Percentiles rank a stretch among this genome's conserved stretches.
Conservation (phyloP, 2,113 vertebrate species). For the Erpornis zantholeuca region DNA sequence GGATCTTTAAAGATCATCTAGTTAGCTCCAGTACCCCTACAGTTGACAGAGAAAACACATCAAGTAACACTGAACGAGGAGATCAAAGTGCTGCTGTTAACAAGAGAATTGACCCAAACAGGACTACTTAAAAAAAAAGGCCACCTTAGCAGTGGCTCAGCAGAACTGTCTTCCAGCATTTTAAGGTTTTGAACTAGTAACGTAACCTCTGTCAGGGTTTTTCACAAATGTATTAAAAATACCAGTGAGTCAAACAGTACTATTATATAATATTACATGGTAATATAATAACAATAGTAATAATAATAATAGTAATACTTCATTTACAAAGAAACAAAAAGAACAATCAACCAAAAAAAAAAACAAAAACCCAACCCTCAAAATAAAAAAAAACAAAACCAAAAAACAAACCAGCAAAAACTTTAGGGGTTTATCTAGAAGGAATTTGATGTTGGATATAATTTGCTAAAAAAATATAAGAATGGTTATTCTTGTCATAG, state of each 20-base stretch:
- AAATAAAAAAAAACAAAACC: not conserved
- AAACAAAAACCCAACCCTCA: no score
- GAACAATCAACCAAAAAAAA: not conserved
- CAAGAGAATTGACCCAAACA: not conserved
- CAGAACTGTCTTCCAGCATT: not conserved
- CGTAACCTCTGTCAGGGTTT: not conserved
- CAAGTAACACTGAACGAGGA: fast-evolving
- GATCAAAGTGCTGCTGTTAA: not conserved
- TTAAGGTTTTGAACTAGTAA: not conserved
- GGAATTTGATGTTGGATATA: not conserved
- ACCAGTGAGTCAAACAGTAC: not conserved
- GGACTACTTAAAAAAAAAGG: not conserved
- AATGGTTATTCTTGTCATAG: not conserved
- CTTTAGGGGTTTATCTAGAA: not conserved
- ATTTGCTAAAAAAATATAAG: not conserved
- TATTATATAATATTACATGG: not conserved
- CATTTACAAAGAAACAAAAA: not conserved
- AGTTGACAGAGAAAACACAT: not conserved
- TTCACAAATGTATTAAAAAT: not conserved
- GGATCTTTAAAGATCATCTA: not conserved
- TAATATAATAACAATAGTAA: not conserved
- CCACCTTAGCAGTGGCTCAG: not conserved
- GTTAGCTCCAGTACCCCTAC: not conserved
- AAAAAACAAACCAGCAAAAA: not conserved
- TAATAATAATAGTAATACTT: not conserved